Evolutionary conservation across 1,140 invertebrate genomes (phyloP).

Genomic region (Lucilia sericata): DNA sequence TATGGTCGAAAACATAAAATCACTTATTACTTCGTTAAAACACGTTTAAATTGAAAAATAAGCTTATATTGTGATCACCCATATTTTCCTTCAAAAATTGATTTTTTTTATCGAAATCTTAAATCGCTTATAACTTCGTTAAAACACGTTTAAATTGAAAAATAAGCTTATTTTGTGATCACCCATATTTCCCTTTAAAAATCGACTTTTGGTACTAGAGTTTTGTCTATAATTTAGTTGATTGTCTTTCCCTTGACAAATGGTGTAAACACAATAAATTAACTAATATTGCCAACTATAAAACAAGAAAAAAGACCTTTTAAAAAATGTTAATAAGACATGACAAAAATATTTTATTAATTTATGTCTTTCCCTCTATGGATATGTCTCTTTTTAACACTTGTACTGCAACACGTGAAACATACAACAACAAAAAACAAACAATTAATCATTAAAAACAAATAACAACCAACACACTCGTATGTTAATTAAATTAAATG

Average conservation of each 20-base stretch:
- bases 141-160: too few relatives aligned
- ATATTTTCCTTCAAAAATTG: too few relatives aligned
- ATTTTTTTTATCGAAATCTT: too few relatives aligned
- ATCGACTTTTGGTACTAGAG: too few relatives aligned
- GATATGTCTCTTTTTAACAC: background rate
- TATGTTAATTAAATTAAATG: background rate
- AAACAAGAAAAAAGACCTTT: background rate
- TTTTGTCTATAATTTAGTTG: too few relatives aligned
- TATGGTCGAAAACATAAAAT: too few relatives aligned
- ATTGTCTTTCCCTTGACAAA: background rate
- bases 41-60: too few relatives aligned
- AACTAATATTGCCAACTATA: background rate
- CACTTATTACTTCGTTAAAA: too few relatives aligned
- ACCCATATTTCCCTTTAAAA: too few relatives aligned
- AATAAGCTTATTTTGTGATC: too few relatives aligned
- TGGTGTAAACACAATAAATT: background rate
- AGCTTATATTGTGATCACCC: too few relatives aligned
- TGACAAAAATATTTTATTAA: slow-evolving; percentile 15
- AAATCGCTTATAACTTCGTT: too few relatives aligned
- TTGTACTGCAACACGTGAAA: background rate
- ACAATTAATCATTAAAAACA: background rate
- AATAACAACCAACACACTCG: background rate
- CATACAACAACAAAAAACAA: background rate
- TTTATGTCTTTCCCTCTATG: background rate
- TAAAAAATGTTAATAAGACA: slow-evolving; percentile 5